Base-by-base conservation (phyloP, 2,797 vertebrate genomes). In the Xenopus petersii region DNA sequence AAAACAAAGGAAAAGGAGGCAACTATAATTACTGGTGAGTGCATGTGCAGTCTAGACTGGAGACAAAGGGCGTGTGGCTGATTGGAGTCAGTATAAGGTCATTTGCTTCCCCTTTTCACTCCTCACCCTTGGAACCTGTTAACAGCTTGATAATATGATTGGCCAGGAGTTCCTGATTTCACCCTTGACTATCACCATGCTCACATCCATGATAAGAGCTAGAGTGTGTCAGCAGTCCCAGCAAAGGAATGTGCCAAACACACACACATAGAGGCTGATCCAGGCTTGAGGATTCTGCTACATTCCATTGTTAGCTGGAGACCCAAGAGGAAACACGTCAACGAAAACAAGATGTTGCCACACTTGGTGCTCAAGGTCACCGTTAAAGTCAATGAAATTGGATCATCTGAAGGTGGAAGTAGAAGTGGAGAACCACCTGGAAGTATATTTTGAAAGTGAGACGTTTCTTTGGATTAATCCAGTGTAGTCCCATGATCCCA, bases 51-150 rank as follows among this genome's bases (percentile, higher is more conserved):
- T 42, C 36, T 42, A 42, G 36, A 42, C 36, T 42, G 36, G 36
- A 42, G 36, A 9, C 36, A 42, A 26, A 63, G 5, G 12, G 61
- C 16, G 61, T 15, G 11, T 47, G 13, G 68, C n/a, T 17, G 15
- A 24, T 60, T 51, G 0, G 3, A 77, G 73, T 65, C 73, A 75
- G 10, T 65, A 5, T 10, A 63, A 73, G 65, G 75, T 24, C 30
- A 24, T n/a, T 33, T 12, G 42, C 33, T 26, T 66, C 73, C 68
- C 80, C 80, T 69, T 69, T 62, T 70, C 73, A 75, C 75, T 75
- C 33, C 68, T 79, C 47, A 63, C 75, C 72, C 74, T 75, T 56
- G 69, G 72, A 73, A 69, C 68, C 61, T 51, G 2, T 1, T 24
- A 66, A 24, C n/a, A 60, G 49, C 51, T 51, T 48, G 21, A 12